Conservation (phyloP, 2,888 invertebrate genomes). For the Synanthedon vespiformis region DNA sequence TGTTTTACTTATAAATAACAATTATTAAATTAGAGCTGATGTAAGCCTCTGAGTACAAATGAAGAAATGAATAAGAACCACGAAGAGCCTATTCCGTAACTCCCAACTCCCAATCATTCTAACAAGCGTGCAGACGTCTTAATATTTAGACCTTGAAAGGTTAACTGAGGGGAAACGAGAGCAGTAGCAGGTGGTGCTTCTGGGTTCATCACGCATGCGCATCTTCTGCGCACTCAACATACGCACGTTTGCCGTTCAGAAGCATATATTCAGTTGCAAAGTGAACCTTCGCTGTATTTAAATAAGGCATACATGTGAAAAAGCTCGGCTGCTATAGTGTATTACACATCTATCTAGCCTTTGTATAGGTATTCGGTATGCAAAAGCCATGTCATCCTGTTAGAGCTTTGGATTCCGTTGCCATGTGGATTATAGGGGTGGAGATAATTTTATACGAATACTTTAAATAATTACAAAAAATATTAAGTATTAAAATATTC, state of each 20-base stretch:
- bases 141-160: slow-evolving; percentile 8
- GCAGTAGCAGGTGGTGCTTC: slow-evolving; percentile 32
- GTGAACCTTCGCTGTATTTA: neutral
- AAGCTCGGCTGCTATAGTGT: too few species aligned
- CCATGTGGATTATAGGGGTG: neutral
- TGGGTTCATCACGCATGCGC: slow-evolving; percentile 46
- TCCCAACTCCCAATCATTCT: slow-evolving; percentile 6
- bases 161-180: slow-evolving; percentile 17
- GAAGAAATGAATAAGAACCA: too few species aligned
- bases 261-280: neutral
- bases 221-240: slow-evolving; percentile 1
- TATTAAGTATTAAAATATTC: too few species aligned
- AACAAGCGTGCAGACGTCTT: slow-evolving; percentile 11
- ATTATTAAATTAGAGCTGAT: too few species aligned
- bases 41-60: too few species aligned
- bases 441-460: neutral
- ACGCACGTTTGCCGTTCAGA: neutral
- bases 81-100: neutral
- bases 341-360: slow-evolving; percentile 3
- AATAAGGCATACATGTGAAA: slow-evolving; percentile 2
- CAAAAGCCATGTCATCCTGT: slow-evolving; percentile 13
- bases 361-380: slow-evolving; percentile 16
- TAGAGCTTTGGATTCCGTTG: neutral
- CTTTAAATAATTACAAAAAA: too few species aligned
- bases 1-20: too few species aligned